Percentiles rank a stretch among this genome's conserved stretches.
These are phyloP conservation scores for Lanistes nyassanus DNA, from an alignment of 1,140 invertebrate species.

Conservation along the genomic window DNA sequence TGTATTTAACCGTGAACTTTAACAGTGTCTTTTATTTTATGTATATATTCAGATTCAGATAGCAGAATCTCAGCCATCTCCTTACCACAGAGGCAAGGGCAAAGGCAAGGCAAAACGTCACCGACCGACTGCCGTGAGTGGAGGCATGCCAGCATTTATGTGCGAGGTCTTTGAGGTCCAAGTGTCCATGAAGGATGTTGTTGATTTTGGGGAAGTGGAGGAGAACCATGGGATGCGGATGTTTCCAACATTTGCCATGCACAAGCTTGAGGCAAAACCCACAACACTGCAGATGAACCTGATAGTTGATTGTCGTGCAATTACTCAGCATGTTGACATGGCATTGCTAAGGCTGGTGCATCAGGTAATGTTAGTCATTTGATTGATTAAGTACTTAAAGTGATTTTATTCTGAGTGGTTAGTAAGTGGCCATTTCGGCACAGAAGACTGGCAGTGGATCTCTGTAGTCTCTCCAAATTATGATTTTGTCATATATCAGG, in stretches of 20 bases:
- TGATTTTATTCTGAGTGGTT: too few species aligned
- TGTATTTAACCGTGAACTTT: too few species aligned
- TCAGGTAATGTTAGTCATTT: constrained; percentile 70
- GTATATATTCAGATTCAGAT: constrained; percentile 78
- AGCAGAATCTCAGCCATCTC: constrained; percentile 74
- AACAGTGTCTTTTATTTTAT: too few species aligned
- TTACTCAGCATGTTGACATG: constrained; percentile 85
- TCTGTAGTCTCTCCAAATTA: too few species aligned
- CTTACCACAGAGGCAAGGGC: constrained; percentile 39
- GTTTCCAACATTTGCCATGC: constrained; percentile 61
- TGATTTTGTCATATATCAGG: too few species aligned
- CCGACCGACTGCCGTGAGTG: constrained; percentile 31
- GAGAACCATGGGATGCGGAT: constrained; percentile 68
- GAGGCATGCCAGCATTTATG: constrained; percentile 90
- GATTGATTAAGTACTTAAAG: background rate
- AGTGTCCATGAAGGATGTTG: constrained; percentile 84
- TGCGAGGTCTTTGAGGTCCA: constrained; percentile 80
- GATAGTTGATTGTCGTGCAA: constrained; percentile 55
- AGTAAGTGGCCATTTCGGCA: too few species aligned
- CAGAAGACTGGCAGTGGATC: too few species aligned
- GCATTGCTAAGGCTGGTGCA: constrained; percentile 90
- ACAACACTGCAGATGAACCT: constrained; percentile 64
- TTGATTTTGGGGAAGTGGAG: constrained; percentile 88
- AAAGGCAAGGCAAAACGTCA: constrained; percentile 48
- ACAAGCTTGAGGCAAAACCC: constrained; percentile 65